A percentile compares a stretch with the other conserved stretches of the same genome.
These are phyloP conservation scores for Plemyria rubiginata DNA, from an alignment of 2,888 invertebrate species.

Conservation along the genomic window DNA sequence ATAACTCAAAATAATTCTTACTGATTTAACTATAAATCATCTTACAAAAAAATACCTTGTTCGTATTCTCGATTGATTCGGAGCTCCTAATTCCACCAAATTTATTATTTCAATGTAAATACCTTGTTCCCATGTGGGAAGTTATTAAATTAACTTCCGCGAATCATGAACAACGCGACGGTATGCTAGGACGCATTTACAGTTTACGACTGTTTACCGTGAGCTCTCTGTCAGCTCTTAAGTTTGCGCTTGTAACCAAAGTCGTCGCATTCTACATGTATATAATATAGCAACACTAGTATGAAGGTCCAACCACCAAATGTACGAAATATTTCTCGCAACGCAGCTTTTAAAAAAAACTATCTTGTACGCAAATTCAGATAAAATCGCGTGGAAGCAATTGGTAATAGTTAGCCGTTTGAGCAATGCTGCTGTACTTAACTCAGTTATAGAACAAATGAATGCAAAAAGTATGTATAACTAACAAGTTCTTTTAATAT, in stretches of 20 bases:
- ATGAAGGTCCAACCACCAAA: too few species aligned
- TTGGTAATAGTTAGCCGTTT: too few species aligned
- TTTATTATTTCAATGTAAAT: slow-evolving; percentile 41
- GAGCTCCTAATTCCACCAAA: slow-evolving; percentile 41
- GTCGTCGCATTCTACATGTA: too few species aligned
- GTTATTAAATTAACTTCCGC: slow-evolving; percentile 43
- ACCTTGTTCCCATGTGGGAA: slow-evolving; percentile 40
- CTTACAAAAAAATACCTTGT: neutral
- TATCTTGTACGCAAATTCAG: too few species aligned
- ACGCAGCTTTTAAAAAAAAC: too few species aligned
- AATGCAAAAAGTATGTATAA: too few species aligned
- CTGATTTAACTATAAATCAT: slow-evolving; percentile 14
- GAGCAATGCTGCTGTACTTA: too few species aligned
- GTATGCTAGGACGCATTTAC: slow-evolving; percentile 10
- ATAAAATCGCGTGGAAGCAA: too few species aligned
- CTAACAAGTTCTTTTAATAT: too few species aligned
- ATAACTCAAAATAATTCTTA: slow-evolving; percentile 24
- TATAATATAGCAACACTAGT: too few species aligned
- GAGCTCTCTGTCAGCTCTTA: neutral
- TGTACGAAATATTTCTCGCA: too few species aligned
- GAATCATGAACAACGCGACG: slow-evolving; percentile 40
- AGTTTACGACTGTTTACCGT: slow-evolving; percentile 3
- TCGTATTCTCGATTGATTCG: slow-evolving; percentile 25
- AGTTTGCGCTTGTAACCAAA: neutral
- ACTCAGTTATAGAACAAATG: too few species aligned